phyloP scores from a whole-genome alignment of 2,888 invertebrate genomes.

The Tetragonisca angustula region DNA sequence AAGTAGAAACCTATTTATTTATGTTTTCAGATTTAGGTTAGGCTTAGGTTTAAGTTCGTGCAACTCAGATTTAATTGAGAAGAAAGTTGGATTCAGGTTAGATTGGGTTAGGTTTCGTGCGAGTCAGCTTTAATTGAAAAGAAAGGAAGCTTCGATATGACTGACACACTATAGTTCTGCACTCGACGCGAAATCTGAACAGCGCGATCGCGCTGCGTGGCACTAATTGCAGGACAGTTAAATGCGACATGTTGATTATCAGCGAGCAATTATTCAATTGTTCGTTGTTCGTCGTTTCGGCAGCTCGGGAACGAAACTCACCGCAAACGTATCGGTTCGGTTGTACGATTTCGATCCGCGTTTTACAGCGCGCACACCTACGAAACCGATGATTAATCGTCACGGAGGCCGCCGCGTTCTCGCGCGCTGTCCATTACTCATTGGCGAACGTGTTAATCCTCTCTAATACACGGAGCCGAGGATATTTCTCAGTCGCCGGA shows the following conservation, averaged over 20 bases:
- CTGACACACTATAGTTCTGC: too few species aligned
- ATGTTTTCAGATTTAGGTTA: too few species aligned
- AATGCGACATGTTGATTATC: constrained; percentile 19
- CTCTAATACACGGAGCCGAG: constrained; percentile 37
- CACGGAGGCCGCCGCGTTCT: constrained; percentile 14
- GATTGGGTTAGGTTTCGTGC: too few species aligned
- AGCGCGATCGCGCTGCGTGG: too few species aligned
- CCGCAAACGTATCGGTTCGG: constrained; percentile 17
- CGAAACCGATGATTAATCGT: constrained; percentile 54
- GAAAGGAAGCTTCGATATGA: too few species aligned
- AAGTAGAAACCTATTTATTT: too few species aligned
- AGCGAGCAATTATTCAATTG: constrained; percentile 4
- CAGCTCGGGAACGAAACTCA: not conserved
- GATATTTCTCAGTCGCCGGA: constrained; percentile 44
- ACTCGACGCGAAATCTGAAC: too few species aligned
- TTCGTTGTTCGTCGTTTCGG: constrained; percentile 37
- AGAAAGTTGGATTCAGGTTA: too few species aligned
- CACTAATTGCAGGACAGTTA: not conserved
- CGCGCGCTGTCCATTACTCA: constrained; percentile 48
- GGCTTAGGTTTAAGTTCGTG: too few species aligned
- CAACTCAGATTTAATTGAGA: too few species aligned
- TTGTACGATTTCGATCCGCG: constrained; percentile 45
- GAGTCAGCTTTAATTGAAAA: too few species aligned
- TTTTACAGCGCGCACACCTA: constrained; percentile 42
- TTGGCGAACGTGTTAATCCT: constrained; percentile 60